Percentiles rank a stretch among this genome's conserved stretches.
These are phyloP conservation scores for Aeoliscus strigatus DNA, from an alignment of 2,797 vertebrate species.

Conservation along the genomic window DNA sequence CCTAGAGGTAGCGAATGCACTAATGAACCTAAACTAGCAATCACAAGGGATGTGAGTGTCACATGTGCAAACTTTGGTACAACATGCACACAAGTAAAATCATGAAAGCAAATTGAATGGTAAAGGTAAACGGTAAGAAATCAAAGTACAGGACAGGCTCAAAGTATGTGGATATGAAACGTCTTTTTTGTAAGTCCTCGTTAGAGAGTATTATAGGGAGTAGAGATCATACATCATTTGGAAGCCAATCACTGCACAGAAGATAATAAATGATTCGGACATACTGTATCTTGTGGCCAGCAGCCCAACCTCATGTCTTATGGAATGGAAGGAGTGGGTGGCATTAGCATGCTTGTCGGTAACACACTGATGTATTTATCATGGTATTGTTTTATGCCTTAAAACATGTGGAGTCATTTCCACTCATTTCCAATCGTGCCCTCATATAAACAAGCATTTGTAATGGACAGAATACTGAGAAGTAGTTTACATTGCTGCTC, in stretches of 20 bases:
- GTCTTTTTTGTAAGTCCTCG: no score
- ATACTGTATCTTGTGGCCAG: no score
- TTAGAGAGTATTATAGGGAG: no score
- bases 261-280: no score
- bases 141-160: not conserved
- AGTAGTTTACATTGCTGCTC: constrained; percentile 14
- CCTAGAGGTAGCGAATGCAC: constrained; percentile 33
- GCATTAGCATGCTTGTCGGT: no score
- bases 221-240: no score
- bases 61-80: constrained; percentile 24
- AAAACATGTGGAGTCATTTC: not conserved
- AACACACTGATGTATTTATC: no score
- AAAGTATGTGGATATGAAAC: not conserved
- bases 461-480: constrained; percentile 2
- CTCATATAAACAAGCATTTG: constrained; percentile 2
- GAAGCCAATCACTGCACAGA: no score
- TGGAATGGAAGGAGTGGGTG: no score
- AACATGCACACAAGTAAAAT: constrained; percentile 6
- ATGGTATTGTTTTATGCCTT: no score
- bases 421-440: constrained; percentile 11
- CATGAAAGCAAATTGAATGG: not conserved
- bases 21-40: constrained; percentile 56
- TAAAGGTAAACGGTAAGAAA: not conserved
- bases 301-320: no score
- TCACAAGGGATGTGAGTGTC: constrained; percentile 30